phyloP scores from a whole-genome alignment of 37 sponge, comb jelly and placozoan genomes.

The Beroe forskalii region DNA sequence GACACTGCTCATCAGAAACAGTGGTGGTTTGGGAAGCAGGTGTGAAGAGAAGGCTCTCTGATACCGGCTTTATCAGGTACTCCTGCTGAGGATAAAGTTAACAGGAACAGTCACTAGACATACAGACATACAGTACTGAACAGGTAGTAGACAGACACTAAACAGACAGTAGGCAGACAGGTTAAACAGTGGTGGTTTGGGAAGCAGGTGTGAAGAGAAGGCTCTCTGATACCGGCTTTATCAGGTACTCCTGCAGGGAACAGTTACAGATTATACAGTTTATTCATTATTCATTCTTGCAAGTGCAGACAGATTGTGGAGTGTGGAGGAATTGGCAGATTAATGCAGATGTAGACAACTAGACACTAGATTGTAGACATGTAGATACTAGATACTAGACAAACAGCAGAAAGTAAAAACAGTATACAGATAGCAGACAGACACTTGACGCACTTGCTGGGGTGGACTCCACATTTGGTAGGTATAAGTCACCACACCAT shows the following conservation, averaged over 20 bases:
- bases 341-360: no score
- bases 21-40: background rate
- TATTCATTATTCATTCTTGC: no score
- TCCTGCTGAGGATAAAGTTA: conserved; percentile 13
- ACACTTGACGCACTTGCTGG: no score
- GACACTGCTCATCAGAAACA: background rate
- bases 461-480: conserved; percentile 44
- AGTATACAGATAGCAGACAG: no score
- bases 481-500: background rate
- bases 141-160: background rate
- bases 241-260: conserved; percentile 41
- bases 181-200: background rate
- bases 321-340: no score
- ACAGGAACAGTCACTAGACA: no score
- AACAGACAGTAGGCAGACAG: background rate
- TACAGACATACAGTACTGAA: no score
- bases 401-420: no score
- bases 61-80: conserved; percentile 27
- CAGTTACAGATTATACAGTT: no score
- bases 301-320: no score
- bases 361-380: no score
- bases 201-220: conserved; percentile 30
- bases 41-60: conserved; percentile 46
- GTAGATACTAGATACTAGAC: no score
- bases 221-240: conserved; percentile 36